Base-by-base conservation (phyloP, 1,140 invertebrate genomes). In the Zaprionus taronus region DNA sequence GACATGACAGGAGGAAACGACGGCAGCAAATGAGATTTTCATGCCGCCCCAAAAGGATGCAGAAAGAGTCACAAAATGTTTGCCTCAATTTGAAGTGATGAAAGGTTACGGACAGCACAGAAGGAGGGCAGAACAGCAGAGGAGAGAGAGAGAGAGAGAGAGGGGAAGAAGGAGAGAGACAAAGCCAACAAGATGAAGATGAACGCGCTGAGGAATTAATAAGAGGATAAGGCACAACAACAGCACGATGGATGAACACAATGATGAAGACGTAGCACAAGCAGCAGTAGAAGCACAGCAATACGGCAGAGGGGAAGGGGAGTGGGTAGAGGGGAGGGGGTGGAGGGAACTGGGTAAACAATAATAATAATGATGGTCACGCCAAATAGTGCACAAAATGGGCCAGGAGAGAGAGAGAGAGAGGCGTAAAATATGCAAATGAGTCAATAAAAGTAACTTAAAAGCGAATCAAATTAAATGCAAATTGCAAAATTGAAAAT, bases 181-280 rank as follows among this genome's bases (percentile, higher is more conserved):
- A 60, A 20, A 49, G 49, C 49, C 31, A 31, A 63, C 14, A 64
- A 81, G 79, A 85, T 85, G 82, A 87, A 85, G 85, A 89, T 90
- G 84, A 89, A 83, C 78, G 79, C 81, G 71, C 71, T 73, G 76
- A 90, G 75, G 81, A 90, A 89, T 89, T 89, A 84, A 80, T 73
- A 83, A 75, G 49, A 70, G 74, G 68, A 74, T 70, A 73, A 66
- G 71, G 62, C 68, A 65, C 65, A 63, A 62, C 67, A 67, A 38
- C 67, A 41, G 47, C 12, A 44, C n/a, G 47, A 60, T 55, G 60
- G 61, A 72, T 20, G 60, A 58, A 41, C 49, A 20, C 31, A 47
- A 51, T 22, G 34, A 62, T 78, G 61, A 65, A 20, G 28, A 60
- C 47, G 9, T 9, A 49, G 47, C 2, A 31, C 2, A 31, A 1